Conservation (phyloP, 2,797 vertebrate genomes). For the Ataeniobius toweri region DNA sequence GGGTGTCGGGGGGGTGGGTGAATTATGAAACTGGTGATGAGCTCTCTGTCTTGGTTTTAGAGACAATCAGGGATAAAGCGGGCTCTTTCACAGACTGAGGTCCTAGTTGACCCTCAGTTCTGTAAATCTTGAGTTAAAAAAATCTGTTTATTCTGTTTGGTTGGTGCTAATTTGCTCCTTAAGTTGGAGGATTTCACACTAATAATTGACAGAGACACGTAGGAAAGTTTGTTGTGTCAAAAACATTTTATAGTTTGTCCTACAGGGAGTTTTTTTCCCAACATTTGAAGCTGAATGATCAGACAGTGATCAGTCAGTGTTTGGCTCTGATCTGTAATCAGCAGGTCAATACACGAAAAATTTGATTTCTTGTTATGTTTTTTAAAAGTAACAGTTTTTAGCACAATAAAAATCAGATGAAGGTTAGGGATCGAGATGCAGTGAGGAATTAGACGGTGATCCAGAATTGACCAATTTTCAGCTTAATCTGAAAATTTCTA, state of each 20-base stretch:
- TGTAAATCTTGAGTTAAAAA: background rate
- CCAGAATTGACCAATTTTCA: background rate
- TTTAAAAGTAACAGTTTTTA: background rate
- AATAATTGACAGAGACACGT: background rate
- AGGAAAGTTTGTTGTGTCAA: background rate
- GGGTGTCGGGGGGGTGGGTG: slow-evolving; percentile 8
- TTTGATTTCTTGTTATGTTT: background rate
- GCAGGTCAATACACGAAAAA: background rate
- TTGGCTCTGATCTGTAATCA: background rate
- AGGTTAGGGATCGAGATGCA: background rate
- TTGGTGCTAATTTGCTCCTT: background rate
- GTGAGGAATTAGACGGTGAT: background rate
- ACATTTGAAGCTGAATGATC: no score
- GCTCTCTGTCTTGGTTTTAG: slow-evolving; percentile 10
- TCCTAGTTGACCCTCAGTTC: slow-evolving; percentile 2
- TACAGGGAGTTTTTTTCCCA: background rate
- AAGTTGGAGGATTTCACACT: background rate
- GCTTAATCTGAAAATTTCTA: background rate
- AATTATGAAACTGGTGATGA: slow-evolving; percentile 31
- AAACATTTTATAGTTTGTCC: background rate
- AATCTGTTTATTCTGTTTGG: background rate
- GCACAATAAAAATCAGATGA: background rate
- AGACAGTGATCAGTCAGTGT: background rate
- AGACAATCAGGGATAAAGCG: slow-evolving; percentile 2
- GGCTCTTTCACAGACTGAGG: background rate